Evolutionary conservation across 2,797 vertebrate genomes (phyloP), one percentile per base, ranked within the genome.

Genomic region (Scarus forsteni): DNA sequence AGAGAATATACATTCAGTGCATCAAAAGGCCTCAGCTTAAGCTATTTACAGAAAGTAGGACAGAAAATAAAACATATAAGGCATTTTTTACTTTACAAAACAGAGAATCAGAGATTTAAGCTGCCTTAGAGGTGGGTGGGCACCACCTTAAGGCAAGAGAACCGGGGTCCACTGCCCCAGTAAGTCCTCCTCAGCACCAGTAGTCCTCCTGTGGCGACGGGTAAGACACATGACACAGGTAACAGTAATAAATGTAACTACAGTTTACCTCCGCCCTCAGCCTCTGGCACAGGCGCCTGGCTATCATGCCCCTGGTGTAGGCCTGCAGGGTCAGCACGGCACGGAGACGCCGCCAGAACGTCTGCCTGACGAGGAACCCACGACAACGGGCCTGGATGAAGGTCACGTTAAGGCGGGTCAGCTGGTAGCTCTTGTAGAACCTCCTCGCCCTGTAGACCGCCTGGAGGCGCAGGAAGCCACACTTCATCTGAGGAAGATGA

Each of bases 241-340:
- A 79, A 66, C 85, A 88, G 71, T 81, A 90, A 70, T 91, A 86
- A 74, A 89, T 34, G 3, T 64, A 13, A 45, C 14, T 12, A 48
- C n/a, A 38, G 35, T 79, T 93, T 87, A 99, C 98, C 91, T 99
- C 97, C 0, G 93, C 93, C 57, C 95, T 92, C 64, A 99, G 96
- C 73, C 95, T 94, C 75, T 92, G 95, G 75, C 95, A 96, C n/a
- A 96, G 91, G 81, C 97, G 92, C 5, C 97, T 93, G 53, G 97
- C 96, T 0, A 99, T 97, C 98, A 99, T 97, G 77, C 97, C 98
- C 3, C 98, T 90, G 52, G 93, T 93, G 0, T 96, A 95, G 0
- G 97, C 96, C 93, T 99, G 98, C 71, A 99, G 85, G 0, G 96
- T 97, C 81, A 96, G 83, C 65, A 98, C 95, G 0, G 97, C 97